Conservation (phyloP, 2,797 vertebrate genomes). For the Nyctibius grandis region DNA sequence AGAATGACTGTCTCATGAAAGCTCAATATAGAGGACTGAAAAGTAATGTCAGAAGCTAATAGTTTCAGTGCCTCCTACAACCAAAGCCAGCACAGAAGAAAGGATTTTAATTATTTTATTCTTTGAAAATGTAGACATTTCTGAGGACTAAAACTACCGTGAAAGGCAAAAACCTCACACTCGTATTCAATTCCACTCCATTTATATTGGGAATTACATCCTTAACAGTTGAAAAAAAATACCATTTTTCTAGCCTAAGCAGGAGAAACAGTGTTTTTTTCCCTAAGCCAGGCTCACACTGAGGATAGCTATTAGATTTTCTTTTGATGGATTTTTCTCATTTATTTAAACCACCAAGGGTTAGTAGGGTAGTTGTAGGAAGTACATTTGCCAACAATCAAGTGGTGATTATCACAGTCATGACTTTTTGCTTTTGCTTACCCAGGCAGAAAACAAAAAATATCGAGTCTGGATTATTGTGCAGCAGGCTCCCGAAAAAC, state of each 20-base stretch:
- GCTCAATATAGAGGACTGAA: neutral
- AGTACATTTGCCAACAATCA: neutral
- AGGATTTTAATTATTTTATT: neutral
- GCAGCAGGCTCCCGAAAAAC: neutral
- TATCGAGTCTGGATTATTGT: neutral
- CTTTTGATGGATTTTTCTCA: constrained; percentile 17
- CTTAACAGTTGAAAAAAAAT: neutral
- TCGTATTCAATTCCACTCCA: neutral
- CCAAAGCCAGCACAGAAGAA: neutral
- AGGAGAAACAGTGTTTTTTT: neutral
- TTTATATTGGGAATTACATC: neutral
- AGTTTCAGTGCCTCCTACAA: neutral
- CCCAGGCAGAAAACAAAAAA: neutral
- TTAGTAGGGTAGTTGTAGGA: neutral
- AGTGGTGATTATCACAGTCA: neutral
- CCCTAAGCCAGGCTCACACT: neutral
- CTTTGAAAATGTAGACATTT: neutral
- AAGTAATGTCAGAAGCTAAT: neutral
- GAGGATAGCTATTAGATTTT: neutral
- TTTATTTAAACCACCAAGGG: neutral
- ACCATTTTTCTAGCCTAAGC: neutral
- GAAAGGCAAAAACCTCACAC: neutral
- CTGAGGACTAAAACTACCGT: neutral
- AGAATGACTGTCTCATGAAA: neutral
- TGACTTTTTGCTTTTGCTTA: neutral